Evolutionary conservation across 2,113 vertebrate genomes (phyloP).

Genomic region (Alethe castanea): DNA sequence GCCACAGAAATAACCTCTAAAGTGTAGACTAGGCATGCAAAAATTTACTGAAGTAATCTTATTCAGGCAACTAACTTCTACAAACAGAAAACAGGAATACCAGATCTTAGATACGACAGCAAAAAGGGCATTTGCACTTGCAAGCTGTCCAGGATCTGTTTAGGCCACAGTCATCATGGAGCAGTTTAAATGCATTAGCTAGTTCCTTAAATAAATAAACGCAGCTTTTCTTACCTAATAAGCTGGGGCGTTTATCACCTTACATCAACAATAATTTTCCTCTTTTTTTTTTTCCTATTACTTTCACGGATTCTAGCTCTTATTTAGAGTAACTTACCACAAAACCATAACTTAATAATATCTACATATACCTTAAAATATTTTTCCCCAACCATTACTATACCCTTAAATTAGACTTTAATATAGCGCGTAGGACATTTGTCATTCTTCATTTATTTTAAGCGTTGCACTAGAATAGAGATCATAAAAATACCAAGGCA

Average conservation of each 20-base stretch:
- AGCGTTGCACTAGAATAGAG: not conserved
- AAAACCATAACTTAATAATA: not conserved
- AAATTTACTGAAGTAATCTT: not conserved
- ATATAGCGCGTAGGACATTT: not conserved
- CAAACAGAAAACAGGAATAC: not conserved
- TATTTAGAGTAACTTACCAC: not conserved
- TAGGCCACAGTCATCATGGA: not conserved
- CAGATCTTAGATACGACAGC: rapidly evolving
- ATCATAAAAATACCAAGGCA: not conserved
- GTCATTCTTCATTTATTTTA: not conserved
- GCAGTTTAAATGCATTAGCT: not conserved
- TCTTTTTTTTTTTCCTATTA: not conserved
- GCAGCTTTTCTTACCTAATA: not conserved
- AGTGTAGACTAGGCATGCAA: not conserved
- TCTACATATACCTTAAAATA: not conserved
- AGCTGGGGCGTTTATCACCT: not conserved
- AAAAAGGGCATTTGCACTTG: not conserved
- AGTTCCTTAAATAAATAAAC: not conserved
- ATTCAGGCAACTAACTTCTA: not conserved
- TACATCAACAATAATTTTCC: not conserved
- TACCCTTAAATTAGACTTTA: not conserved
- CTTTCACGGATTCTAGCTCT: not conserved
- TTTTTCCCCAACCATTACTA: not conserved
- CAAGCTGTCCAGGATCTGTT: not conserved
- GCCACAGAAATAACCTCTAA: not conserved